Evolutionary conservation across 1,140 invertebrate genomes (phyloP).

Genomic region (Drosophila azteca): DNA sequence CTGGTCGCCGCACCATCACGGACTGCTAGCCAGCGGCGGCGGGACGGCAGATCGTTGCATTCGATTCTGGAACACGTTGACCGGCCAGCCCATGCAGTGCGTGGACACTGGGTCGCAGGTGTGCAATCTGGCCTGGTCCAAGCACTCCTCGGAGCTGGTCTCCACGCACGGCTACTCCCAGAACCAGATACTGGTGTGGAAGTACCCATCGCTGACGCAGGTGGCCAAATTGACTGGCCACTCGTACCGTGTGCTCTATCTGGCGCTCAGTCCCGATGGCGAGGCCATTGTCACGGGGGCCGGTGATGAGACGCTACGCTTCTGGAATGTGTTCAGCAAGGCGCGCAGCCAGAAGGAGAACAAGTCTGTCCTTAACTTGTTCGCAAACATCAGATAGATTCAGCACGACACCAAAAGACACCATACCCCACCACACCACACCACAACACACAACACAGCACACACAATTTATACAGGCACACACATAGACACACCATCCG

Average conservation of each 20-base stretch:
- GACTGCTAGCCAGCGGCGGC: slow-evolving; percentile 97
- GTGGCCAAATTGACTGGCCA: slow-evolving; percentile 99
- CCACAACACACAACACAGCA: too few species aligned
- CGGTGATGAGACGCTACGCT: slow-evolving; percentile 98
- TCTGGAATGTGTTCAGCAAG: slow-evolving; percentile 99
- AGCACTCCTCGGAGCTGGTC: slow-evolving; percentile 98
- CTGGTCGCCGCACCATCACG: slow-evolving; percentile 99
- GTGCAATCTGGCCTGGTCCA: slow-evolving; percentile 99
- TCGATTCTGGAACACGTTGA: slow-evolving; percentile 99
- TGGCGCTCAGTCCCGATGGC: slow-evolving; percentile 99
- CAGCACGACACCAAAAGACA: not conserved
- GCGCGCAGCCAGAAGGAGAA: slow-evolving; percentile 97
- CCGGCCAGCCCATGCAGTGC: slow-evolving; percentile 99
- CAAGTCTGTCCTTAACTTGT: slow-evolving; percentile 98
- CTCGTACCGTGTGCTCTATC: slow-evolving; percentile 97
- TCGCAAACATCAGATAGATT: slow-evolving; percentile 86
- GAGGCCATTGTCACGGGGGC: slow-evolving; percentile 99
- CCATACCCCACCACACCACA: not conserved
- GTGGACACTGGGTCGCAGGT: slow-evolving; percentile 99
- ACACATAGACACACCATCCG: too few species aligned
- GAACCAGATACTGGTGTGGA: slow-evolving; percentile 99
- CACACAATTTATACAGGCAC: too few species aligned
- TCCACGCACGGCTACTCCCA: slow-evolving; percentile 99
- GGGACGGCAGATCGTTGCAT: slow-evolving; percentile 99
- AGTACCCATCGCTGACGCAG: slow-evolving; percentile 97